These are phyloP conservation scores for Corapipo altera DNA, from an alignment of 2,113 vertebrate genomes.

Conservation along the genomic window DNA sequence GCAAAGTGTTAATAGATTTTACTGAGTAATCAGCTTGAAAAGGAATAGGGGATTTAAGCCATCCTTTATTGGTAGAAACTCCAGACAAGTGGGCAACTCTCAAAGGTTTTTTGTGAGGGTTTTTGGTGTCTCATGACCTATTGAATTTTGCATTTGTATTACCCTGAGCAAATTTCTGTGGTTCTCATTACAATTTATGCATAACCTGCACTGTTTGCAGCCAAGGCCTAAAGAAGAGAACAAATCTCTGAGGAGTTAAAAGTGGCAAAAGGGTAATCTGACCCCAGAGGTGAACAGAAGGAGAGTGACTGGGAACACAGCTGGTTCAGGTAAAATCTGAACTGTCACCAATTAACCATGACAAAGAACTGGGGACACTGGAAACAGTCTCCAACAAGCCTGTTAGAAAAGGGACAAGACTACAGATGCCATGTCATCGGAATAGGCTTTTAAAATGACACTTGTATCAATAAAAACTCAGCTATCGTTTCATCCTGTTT, in stretches of 20 bases:
- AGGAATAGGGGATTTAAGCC: not conserved
- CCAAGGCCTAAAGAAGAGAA: not conserved
- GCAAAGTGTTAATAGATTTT: constrained; percentile 3
- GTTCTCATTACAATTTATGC: constrained; percentile 6
- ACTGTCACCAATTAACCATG: not conserved
- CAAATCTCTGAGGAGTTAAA: not conserved
- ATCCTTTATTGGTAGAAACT: not conserved
- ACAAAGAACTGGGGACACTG: not conserved
- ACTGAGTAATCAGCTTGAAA: not conserved
- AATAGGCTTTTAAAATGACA: not conserved
- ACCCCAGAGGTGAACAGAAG: not conserved
- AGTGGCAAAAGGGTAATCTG: not conserved
- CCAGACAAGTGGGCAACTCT: not conserved
- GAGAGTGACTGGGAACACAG: not conserved
- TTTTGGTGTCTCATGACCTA: not conserved
- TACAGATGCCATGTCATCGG: not conserved
- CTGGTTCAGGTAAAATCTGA: not conserved
- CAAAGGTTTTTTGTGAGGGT: not conserved
- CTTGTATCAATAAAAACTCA: not conserved
- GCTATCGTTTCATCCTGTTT: not conserved
- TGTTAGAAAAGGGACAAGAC: not conserved
- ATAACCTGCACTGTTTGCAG: constrained; percentile 1
- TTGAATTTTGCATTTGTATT: not conserved
- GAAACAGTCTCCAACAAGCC: not conserved
- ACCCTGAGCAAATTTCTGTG: not conserved